phyloP scores from a whole-genome alignment of 2,113 vertebrate genomes.

The Ciconia stormi region DNA sequence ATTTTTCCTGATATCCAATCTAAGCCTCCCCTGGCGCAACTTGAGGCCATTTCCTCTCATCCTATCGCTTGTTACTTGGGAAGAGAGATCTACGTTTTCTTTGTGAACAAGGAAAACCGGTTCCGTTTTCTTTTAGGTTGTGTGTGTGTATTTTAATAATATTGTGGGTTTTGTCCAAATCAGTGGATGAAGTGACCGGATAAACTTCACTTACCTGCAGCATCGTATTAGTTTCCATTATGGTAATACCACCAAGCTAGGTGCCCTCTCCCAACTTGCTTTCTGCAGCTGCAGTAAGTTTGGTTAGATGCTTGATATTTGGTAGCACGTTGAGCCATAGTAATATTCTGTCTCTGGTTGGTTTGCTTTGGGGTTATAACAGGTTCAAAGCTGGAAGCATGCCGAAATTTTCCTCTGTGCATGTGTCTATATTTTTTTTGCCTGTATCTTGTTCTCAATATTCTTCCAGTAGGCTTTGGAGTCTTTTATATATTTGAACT shows the following conservation, averaged over 20 bases:
- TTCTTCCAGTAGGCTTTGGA: not conserved
- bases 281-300: not conserved
- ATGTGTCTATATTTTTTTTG: fast-evolving
- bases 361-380: not conserved
- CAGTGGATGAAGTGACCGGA: not conserved
- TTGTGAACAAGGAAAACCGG: not conserved
- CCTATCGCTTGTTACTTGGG: not conserved
- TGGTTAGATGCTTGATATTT: too few relatives aligned
- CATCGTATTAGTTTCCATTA: not conserved
- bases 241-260: not conserved
- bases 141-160: not conserved
- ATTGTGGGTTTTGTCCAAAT: not conserved
- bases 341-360: not conserved
- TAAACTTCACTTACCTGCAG: not conserved
- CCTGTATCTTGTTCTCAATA: not conserved
- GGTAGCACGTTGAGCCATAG: not conserved
- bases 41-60: not conserved
- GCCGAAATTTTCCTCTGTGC: not conserved
- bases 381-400: not conserved
- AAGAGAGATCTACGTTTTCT: not conserved
- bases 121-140: not conserved
- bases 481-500: not conserved
- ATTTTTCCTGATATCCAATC: not conserved
- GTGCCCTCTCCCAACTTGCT: not conserved
- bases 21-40: not conserved